Evolutionary conservation across 2,888 invertebrate genomes (phyloP).

Genomic region (Endotricha flammealis): DNA sequence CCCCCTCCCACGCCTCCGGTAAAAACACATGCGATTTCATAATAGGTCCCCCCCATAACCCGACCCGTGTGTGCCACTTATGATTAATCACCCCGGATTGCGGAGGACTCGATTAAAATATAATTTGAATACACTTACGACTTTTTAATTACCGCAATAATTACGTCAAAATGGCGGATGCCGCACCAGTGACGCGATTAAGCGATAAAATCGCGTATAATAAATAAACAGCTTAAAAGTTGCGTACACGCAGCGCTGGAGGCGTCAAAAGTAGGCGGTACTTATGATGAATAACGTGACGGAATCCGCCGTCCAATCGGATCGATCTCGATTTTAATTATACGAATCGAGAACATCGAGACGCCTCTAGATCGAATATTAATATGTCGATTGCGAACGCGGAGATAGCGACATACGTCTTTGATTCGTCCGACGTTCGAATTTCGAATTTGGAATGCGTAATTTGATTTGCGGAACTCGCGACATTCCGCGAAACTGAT

Average conservation of each 20-base stretch:
- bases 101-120: constrained; percentile 42
- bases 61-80: constrained; percentile 36
- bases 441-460: constrained; percentile 66
- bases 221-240: constrained; percentile 59
- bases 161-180: constrained; percentile 45
- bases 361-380: constrained; percentile 72
- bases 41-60: constrained; percentile 38
- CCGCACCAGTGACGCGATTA: constrained; percentile 37
- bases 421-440: constrained; percentile 55
- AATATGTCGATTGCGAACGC: constrained; percentile 69
- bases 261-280: constrained; percentile 75
- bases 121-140: constrained; percentile 32
- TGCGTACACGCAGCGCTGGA: constrained; percentile 71
- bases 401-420: constrained; percentile 54
- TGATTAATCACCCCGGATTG: constrained; percentile 47
- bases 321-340: constrained; percentile 75
- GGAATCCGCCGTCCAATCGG: constrained; percentile 69
- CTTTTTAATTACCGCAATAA: constrained; percentile 28
- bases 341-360: constrained; percentile 72
- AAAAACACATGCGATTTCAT: constrained; percentile 67
- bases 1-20: constrained; percentile 42
- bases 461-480: constrained; percentile 62
- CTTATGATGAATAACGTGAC: constrained; percentile 71
- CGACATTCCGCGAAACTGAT: constrained; percentile 59
- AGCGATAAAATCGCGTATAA: constrained; percentile 41